Evolutionary conservation across 2,888 invertebrate genomes (phyloP), one percentile per base, ranked within the genome.

Genomic region (Lasioglossum malachurum): DNA sequence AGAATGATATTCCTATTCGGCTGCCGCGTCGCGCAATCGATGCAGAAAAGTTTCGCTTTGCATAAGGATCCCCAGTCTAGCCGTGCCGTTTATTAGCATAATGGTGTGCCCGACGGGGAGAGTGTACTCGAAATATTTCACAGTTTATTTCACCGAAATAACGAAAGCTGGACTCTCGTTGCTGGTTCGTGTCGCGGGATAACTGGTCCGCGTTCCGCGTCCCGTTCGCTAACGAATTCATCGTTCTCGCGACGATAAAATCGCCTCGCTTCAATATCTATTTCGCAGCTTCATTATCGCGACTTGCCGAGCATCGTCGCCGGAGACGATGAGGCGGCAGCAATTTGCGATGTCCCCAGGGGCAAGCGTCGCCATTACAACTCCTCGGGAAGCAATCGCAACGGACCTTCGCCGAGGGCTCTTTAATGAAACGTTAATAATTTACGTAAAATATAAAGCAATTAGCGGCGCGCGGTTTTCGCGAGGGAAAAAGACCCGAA

Each of bases 261-360:
- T 71, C 80, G 53, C 80, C 83, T 78, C 41, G 80, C 83, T 75
- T 82, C 82, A 67, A 90, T 88, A 90, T 88, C 86, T 84, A 83
- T 85, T 75, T 81, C 80, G 78, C 67, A 60, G 86, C 53, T 83
- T 90, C 84, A 81, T 90, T 90, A 90, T 88, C 84, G 75, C 69
- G 78, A 14, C 78, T 57, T 57, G 75, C 69, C 35, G 69, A 69
- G 49, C 83, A 69, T 12, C 71, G 67, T 80, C 69, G 79, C 46
- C 35, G 67, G 78, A 78, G 74, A 78, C 76, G 83, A 87, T 76
- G 64, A 64, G 64, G 82, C 79, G 82, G 53, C 72, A 64, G 83
- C 90, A 91, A 91, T 91, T 91, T 91, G 87, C 80, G 75, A 82
- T 72, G 88, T 91, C 90, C 90, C 90, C 38, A 82, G 87, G 87